A percentile compares a stretch with the other conserved stretches of the same genome.
Evolutionary conservation across 2,888 invertebrate species (phyloP).

Genomic region (Machimus atricapillus): DNA sequence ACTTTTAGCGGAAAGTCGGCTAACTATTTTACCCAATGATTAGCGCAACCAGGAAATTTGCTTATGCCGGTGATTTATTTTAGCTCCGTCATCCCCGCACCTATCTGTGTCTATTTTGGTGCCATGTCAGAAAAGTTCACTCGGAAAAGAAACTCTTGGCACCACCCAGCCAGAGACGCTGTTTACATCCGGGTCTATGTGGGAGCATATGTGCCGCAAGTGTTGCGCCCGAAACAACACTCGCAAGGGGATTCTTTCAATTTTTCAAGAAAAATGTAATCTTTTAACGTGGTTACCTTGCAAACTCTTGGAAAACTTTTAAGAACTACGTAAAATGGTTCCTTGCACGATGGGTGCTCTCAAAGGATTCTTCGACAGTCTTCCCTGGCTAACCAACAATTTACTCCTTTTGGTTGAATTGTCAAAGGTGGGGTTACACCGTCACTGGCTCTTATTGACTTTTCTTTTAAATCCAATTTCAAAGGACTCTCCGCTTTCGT

Average conservation of each 20-base stretch:
- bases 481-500: not conserved
- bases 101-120: not conserved
- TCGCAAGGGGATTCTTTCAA: not conserved
- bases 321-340: not conserved
- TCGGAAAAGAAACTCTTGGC: not conserved
- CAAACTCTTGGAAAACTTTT: not conserved
- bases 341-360: not conserved
- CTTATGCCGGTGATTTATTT: not conserved
- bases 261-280: not conserved
- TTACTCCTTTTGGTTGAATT: not conserved
- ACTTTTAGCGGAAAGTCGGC: not conserved
- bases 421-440: not conserved
- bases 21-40: not conserved
- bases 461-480: constrained; percentile 2
- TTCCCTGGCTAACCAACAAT: not conserved
- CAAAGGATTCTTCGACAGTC: not conserved
- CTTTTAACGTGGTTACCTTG: not conserved
- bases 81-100: not conserved
- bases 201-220: not conserved
- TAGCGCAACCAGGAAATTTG: not conserved
- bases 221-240: not conserved
- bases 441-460: not conserved
- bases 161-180: not conserved
- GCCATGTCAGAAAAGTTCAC: not conserved
- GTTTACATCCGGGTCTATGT: not conserved